Evolutionary conservation across 23 tunicate species (phyloP).

Genomic region (Trididemnum nubilum): DNA sequence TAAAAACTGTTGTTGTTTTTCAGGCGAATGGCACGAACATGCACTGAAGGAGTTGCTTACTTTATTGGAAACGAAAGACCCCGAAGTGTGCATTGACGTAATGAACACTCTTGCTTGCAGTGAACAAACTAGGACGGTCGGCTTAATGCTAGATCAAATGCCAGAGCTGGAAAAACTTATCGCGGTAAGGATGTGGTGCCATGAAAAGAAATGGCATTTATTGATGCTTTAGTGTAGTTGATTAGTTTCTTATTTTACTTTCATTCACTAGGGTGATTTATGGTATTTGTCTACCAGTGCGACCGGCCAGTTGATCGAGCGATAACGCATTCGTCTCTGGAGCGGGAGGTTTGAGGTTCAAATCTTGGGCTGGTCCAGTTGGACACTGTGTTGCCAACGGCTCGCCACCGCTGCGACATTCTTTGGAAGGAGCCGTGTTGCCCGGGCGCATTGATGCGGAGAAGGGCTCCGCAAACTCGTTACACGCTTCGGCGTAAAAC

Average conservation of each 20-base stretch:
- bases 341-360: too few relatives aligned
- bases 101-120: constrained; percentile 62
- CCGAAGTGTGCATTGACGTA: constrained; percentile 42
- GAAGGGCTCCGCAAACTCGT: neutral
- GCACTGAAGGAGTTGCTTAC: constrained; percentile 42
- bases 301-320: neutral
- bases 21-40: constrained; percentile 53
- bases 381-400: neutral
- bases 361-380: too few relatives aligned
- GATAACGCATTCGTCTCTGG: too few relatives aligned
- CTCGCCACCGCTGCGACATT: neutral
- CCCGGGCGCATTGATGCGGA: neutral
- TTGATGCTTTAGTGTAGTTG: too few relatives aligned
- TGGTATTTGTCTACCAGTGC: too few relatives aligned
- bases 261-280: too few relatives aligned
- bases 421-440: too few relatives aligned
- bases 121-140: constrained; percentile 19
- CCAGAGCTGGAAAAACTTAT: constrained; percentile 38
- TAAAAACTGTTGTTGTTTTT: neutral
- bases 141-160: constrained; percentile 13
- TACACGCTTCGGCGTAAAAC: neutral
- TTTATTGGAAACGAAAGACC: constrained; percentile 19
- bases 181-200: constrained; percentile 27
- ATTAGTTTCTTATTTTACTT: too few relatives aligned
- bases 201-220: too few relatives aligned